Conservation (phyloP, 2,113 vertebrate genomes). For the Anoura caudifer region DNA sequence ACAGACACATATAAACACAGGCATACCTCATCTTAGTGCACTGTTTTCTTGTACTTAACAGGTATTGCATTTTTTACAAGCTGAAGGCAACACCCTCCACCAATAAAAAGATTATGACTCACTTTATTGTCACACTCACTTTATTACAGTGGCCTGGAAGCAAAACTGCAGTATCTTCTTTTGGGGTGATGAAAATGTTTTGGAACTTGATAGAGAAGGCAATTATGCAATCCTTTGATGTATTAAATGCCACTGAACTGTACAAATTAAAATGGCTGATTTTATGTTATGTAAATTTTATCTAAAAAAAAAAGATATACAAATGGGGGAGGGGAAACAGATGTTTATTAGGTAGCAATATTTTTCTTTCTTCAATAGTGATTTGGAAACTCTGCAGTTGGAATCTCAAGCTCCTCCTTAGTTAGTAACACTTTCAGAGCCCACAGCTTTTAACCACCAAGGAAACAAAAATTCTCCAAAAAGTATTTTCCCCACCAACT, state of each 20-base stretch:
- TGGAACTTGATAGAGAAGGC: not conserved
- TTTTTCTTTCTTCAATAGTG: not conserved
- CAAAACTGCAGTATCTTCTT: not conserved
- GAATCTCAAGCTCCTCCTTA: not conserved
- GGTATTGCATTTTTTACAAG: not conserved
- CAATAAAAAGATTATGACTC: not conserved
- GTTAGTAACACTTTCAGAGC: not conserved
- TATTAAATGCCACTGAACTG: not conserved
- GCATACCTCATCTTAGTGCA: not conserved
- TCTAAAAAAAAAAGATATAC: not conserved
- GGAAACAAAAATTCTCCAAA: not conserved
- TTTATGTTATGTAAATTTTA: not conserved
- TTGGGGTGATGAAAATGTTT: not conserved
- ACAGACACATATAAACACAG: not conserved
- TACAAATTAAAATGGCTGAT: not conserved
- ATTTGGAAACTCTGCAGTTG: not conserved
- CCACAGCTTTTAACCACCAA: not conserved
- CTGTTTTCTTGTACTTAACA: not conserved
- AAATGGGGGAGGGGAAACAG: not conserved
- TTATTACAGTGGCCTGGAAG: not conserved
- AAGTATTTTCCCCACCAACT: not conserved
- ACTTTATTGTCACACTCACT: not conserved
- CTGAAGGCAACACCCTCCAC: not conserved
- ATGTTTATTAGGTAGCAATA: not conserved
- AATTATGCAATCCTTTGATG: not conserved